phyloP scores from a whole-genome alignment of 2,113 vertebrate species.

The Calidris pygmaea region DNA sequence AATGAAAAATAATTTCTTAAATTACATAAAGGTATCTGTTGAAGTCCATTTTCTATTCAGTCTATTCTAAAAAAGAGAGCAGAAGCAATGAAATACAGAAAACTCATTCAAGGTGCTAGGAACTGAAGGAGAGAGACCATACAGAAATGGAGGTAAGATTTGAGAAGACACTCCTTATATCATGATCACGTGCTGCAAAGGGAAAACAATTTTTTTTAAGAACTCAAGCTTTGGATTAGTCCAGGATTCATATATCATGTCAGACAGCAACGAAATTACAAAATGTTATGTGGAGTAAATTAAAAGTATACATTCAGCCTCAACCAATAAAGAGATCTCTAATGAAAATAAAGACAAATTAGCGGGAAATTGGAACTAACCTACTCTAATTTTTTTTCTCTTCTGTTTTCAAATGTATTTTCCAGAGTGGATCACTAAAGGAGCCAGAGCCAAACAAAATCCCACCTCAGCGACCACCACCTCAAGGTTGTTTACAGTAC shows the following conservation, averaged over 20 bases:
- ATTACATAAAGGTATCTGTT: background rate
- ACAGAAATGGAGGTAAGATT: background rate
- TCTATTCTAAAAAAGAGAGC: background rate
- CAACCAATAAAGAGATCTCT: background rate
- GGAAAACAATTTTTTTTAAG: background rate
- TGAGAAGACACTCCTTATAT: background rate
- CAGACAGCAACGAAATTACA: slow-evolving; percentile 20
- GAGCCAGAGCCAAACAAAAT: slow-evolving; percentile 90
- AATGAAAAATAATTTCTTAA: background rate
- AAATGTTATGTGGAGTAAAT: slow-evolving; percentile 30
- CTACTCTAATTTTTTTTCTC: slow-evolving; percentile 54
- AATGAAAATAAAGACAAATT: slow-evolving; percentile 14
- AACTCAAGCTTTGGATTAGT: background rate
- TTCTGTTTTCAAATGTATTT: slow-evolving; percentile 75
- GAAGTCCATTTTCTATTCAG: background rate
- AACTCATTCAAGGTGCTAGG: background rate
- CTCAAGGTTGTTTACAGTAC: slow-evolving; percentile 97
- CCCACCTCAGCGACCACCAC: slow-evolving; percentile 87
- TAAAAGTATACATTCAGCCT: background rate
- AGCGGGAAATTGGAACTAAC: background rate
- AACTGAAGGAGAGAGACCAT: background rate
- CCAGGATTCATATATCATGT: background rate
- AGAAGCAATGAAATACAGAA: background rate
- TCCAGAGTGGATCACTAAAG: slow-evolving; percentile 87
- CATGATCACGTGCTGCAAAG: background rate